Conservation (phyloP, 1,140 invertebrate genomes). For the Charaxes varanes region DNA sequence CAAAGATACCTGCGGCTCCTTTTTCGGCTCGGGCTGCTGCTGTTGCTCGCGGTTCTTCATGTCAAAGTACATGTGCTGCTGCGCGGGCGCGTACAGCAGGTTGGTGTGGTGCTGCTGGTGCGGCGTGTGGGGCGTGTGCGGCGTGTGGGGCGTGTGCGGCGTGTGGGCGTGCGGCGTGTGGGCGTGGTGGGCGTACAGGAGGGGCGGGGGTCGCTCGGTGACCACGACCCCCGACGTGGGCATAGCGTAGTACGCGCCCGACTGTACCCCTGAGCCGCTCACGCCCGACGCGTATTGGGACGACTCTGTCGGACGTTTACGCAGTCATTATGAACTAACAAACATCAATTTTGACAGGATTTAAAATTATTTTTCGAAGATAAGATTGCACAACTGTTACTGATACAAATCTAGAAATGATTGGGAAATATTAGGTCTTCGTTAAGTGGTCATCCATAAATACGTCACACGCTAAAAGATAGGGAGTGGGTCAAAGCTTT, state of each 20-base stretch:
- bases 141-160: constrained; percentile 39
- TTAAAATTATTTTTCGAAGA: too few relatives aligned
- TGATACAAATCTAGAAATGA: too few relatives aligned
- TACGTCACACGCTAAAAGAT: too few relatives aligned
- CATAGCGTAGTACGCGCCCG: constrained; percentile 54
- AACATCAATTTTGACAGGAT: too few relatives aligned
- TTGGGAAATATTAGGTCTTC: too few relatives aligned
- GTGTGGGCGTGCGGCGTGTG: constrained; percentile 39
- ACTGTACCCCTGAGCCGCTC: constrained; percentile 40
- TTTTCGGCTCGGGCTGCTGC: constrained; percentile 53
- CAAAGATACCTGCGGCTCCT: constrained; percentile 43
- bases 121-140: constrained; percentile 33
- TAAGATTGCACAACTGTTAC: too few relatives aligned
- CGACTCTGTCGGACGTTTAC: too few relatives aligned
- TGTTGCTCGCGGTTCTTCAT: constrained; percentile 55
- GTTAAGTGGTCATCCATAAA: too few relatives aligned
- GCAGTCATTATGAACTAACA: too few relatives aligned
- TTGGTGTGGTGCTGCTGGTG: constrained; percentile 42
- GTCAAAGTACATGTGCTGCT: constrained; percentile 50
- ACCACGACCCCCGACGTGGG: constrained; percentile 51
- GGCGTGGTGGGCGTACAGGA: constrained; percentile 61
- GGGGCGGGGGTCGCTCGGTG: constrained; percentile 46
- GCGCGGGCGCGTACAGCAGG: constrained; percentile 58
- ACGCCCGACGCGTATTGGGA: constrained; percentile 55
- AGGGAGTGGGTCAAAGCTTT: too few relatives aligned